Conservation (phyloP, 2,113 vertebrate genomes). For the Entomyzon cyanotis region DNA sequence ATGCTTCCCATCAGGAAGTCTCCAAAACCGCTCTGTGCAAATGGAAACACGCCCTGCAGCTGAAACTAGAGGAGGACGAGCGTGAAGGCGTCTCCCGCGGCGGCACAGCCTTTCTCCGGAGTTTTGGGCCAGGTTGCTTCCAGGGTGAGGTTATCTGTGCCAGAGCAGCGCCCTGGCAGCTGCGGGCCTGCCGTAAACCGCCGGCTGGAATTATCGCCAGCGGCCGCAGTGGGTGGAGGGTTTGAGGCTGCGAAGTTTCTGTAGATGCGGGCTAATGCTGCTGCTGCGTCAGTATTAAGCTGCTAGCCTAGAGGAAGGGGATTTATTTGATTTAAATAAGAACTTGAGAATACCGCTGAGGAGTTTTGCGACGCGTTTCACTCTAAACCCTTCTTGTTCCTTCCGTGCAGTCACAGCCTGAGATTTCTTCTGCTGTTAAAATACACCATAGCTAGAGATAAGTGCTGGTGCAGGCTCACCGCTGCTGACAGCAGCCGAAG, state of each 20-base stretch:
- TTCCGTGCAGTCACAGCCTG: neutral
- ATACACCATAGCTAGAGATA: neutral
- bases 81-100: neutral
- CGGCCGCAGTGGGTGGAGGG: neutral
- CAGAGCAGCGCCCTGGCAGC: neutral
- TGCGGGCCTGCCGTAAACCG: accelerated
- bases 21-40: neutral
- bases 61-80: neutral
- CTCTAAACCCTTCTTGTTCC: neutral
- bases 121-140: neutral
- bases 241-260: neutral
- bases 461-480: neutral
- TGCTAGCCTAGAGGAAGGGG: accelerated
- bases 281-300: neutral
- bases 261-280: neutral
- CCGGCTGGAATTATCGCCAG: neutral
- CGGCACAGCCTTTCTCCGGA: neutral
- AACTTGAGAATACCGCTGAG: neutral
- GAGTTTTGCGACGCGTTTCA: neutral
- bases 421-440: neutral
- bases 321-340: neutral
- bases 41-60: slow-evolving; percentile 2
- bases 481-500: neutral
- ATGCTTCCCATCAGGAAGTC: slow-evolving; percentile 42
- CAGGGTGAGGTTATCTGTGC: neutral